Percentiles rank a stretch among this genome's conserved stretches.
Conservation (phyloP, 1,140 invertebrate species). For the Aleiodes sp. region DNA sequence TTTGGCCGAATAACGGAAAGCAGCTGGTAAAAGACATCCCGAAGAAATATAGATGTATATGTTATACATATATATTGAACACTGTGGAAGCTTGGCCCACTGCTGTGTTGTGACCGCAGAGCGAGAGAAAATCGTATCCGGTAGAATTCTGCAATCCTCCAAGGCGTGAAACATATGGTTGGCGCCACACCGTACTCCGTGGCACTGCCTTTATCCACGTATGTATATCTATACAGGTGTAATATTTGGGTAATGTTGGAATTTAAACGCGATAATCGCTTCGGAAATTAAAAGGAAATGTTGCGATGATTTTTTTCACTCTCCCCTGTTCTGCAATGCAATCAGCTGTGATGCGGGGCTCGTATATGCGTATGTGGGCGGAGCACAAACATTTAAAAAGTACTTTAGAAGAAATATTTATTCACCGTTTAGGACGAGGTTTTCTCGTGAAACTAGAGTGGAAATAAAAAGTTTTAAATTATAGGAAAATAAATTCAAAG, state of each 20-base stretch:
- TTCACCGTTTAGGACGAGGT: not conserved
- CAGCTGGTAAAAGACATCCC: constrained; percentile 26
- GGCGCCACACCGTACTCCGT: not conserved
- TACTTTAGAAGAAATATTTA: not conserved
- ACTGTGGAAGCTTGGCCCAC: not conserved
- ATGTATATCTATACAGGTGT: constrained; percentile 14
- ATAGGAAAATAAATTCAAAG: not conserved
- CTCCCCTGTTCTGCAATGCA: not conserved
- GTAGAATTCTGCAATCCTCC: constrained; percentile 19
- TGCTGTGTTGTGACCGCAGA: constrained; percentile 13
- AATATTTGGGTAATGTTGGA: constrained; percentile 28
- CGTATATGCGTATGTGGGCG: not conserved
- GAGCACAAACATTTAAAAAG: not conserved
- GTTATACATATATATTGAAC: not conserved
- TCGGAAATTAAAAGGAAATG: constrained; percentile 39
- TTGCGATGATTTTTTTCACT: not conserved
- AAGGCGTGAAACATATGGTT: constrained; percentile 28
- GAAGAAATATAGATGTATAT: constrained; percentile 11
- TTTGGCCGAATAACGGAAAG: constrained; percentile 22
- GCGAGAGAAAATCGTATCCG: constrained; percentile 25
- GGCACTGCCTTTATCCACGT: too few relatives aligned
- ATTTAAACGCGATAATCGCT: constrained; percentile 38
- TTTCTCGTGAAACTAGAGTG: not conserved
- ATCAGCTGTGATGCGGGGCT: not conserved
- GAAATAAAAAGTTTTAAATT: not conserved